Base-by-base conservation (phyloP, 2,888 invertebrate species). In the Epinotia nisella region DNA sequence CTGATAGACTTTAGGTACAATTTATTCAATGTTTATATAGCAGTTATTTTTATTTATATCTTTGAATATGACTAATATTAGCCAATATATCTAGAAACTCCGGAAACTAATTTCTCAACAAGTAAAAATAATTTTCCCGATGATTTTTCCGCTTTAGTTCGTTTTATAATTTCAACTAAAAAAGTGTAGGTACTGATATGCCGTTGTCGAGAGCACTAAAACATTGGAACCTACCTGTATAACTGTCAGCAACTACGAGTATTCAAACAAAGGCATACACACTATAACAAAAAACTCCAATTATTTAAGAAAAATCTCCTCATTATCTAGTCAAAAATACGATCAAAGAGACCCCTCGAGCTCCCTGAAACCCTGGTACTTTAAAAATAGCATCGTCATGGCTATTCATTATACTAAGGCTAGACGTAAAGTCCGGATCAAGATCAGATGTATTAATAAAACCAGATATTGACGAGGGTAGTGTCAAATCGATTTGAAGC, bases 381-480 rank as follows among this genome's bases (percentile, higher is more conserved):
- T 55, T 19, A 11, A 66, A 62, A 66, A 56, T 17, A 41, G 66
- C 66, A 41, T 10, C n/a, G 66, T 66, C 66, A 66, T 55, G n/a
- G 15, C 39, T 9, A 39, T 65, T 66, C 55, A 56, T 56, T 56
- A 66, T 41, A 41, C 66, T 9, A 41, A n/a, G 53, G n/a, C 64
- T 53, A 64, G 60, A n/a, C 15, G 41, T 24, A 13, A 15, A 53
- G 9, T 7, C 11, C 19, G 65, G 53, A 64, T 64, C 65, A 39
- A 15, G 41, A 41, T 39, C 53, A 21, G 19, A 55, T 19, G 55
- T 66, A n/a, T 55, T 65, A 66, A 66, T 56, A 66, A 24, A 66
- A 55, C 39, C 41, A 41, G 66, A 66, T 55, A 41, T n/a, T 66
- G 66, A 66, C 66, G 39, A 66, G 66, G 66, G 66, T 58, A 29